Percentiles rank a stretch among this genome's conserved stretches.
phyloP scores from a whole-genome alignment of 2,113 vertebrate genomes.

The Pachycephala philippinensis region DNA sequence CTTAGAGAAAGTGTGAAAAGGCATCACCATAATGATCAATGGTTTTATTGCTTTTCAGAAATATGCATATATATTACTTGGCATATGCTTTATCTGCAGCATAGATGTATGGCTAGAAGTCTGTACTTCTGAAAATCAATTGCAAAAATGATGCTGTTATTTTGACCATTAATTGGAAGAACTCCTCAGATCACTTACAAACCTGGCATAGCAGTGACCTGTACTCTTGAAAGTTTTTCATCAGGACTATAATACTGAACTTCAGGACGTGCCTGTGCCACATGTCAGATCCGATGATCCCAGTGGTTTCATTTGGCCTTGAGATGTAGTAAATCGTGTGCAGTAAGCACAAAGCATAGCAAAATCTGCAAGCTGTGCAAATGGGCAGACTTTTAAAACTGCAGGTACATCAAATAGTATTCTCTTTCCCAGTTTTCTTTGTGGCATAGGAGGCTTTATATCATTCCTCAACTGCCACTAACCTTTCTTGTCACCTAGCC shows the following conservation, averaged over 20 bases:
- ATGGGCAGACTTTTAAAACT: not conserved
- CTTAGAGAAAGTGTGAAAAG: not conserved
- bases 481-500: not conserved
- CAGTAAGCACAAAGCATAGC: not conserved
- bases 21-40: not conserved
- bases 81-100: not conserved
- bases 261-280: not conserved
- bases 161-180: not conserved
- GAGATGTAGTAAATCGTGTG: not conserved
- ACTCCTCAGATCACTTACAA: not conserved
- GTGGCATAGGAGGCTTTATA: not conserved
- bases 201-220: not conserved
- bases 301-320: not conserved
- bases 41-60: not conserved
- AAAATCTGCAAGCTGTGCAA: not conserved
- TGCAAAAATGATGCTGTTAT: not conserved
- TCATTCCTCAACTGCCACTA: not conserved
- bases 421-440: not conserved
- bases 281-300: not conserved
- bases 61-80: not conserved
- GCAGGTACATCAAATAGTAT: not conserved
- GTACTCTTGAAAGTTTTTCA: not conserved
- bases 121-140: not conserved
- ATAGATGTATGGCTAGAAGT: not conserved
- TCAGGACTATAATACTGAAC: not conserved